phyloP scores from a whole-genome alignment of 2,113 vertebrate genomes.

The Pachyramphus minor region DNA sequence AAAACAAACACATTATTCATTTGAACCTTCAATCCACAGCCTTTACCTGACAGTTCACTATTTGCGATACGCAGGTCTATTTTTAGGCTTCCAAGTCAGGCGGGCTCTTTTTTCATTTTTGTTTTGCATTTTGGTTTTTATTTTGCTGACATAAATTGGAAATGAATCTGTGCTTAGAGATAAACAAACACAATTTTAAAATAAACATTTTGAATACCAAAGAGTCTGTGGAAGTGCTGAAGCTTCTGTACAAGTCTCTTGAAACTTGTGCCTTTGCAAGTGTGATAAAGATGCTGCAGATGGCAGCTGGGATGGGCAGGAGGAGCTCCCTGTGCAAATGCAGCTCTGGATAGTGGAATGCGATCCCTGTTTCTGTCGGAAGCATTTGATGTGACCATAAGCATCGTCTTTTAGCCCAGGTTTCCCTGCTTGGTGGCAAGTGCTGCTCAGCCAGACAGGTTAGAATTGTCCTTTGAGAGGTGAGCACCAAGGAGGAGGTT shows the following conservation, averaged over 20 bases:
- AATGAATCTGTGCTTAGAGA: conserved; percentile 7
- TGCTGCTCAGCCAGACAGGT: not conserved
- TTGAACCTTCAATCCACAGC: conserved; percentile 45
- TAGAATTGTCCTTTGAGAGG: not conserved
- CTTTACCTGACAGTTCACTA: conserved; percentile 48
- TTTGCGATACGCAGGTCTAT: conserved; percentile 39
- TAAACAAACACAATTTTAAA: not conserved
- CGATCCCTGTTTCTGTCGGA: fast-evolving
- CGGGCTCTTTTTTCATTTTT: not conserved
- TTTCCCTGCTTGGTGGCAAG: not conserved
- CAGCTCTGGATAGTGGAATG: not conserved
- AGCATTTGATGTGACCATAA: not conserved
- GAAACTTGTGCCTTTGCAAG: not conserved
- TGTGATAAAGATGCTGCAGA: not conserved
- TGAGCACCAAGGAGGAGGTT: not conserved
- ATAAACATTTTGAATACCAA: not conserved
- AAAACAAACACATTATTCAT: conserved; percentile 70
- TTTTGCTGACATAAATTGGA: conserved; percentile 40
- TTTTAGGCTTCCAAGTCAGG: conserved; percentile 29
- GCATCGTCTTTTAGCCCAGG: not conserved
- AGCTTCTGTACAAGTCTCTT: not conserved
- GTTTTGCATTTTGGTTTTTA: not conserved
- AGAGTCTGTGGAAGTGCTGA: not conserved
- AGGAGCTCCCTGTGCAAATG: not conserved
- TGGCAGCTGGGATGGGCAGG: not conserved